Evolutionary conservation across 2,888 invertebrate genomes (phyloP).

Genomic region (Helicoverpa assulta): DNA sequence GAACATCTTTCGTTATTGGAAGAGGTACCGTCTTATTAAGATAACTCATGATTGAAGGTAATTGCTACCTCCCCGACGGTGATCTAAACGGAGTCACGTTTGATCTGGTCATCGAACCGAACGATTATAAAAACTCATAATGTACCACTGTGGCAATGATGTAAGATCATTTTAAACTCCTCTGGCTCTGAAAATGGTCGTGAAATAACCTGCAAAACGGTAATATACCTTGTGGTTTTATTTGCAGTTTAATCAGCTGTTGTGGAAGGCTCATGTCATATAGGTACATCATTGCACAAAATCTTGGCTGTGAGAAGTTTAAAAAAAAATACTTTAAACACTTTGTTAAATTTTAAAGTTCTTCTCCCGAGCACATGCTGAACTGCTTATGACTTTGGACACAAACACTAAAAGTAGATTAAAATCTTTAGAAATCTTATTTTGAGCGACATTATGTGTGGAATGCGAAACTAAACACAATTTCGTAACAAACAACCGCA

Average conservation of each 20-base stretch:
- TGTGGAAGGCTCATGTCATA: too few species aligned
- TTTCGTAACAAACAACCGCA: conserved; percentile 20
- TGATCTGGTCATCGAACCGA: conserved; percentile 52
- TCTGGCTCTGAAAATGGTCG: too few species aligned
- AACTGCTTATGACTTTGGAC: too few species aligned
- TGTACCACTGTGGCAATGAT: neutral
- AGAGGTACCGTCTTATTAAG: conserved; percentile 50
- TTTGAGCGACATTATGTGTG: neutral
- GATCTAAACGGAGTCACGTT: conserved; percentile 54
- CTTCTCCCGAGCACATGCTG: too few species aligned
- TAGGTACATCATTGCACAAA: too few species aligned
- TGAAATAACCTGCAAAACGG: too few species aligned
- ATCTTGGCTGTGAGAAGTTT: too few species aligned
- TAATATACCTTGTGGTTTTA: too few species aligned
- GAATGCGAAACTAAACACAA: conserved; percentile 4
- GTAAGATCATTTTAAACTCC: neutral
- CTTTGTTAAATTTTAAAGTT: too few species aligned
- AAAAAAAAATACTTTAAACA: too few species aligned
- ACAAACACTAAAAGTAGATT: neutral
- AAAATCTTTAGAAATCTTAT: neutral
- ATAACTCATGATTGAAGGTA: conserved; percentile 51
- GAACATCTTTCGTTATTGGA: conserved; percentile 36
- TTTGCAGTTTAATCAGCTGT: too few species aligned
- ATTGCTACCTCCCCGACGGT: conserved; percentile 38
- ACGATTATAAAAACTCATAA: conserved; percentile 7